Evolutionary conservation across 2,888 invertebrate species (phyloP), one percentile per base, ranked within the genome.

Genomic region (Melieria omissa): DNA sequence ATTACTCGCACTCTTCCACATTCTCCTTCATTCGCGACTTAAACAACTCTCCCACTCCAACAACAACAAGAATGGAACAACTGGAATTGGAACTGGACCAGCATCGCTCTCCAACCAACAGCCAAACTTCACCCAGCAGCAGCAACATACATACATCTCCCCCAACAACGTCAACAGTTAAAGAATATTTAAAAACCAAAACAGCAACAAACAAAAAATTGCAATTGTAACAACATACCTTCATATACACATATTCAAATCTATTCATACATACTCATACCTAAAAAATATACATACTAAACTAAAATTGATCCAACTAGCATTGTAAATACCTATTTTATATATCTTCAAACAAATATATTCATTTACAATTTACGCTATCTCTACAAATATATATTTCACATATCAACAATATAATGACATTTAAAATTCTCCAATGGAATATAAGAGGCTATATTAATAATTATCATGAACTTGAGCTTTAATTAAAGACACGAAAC

Each of bases 151-250:
- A 16, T 14, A 54, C 54, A n/a, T 54, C 12, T 14, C 16, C 54
- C 12, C 6, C 54, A 6, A 54, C 54, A 54, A 54, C 54, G 16
- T 54, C 7, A 54, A 16, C 54, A n/a, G n/a, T 54, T 6, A 54
- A 54, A 54, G 54, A 54, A 54, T 54, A 54, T 54, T 9, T 54
- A 16, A 54, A 12, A 16, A 14, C 54, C n/a, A 54, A 54, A 54
- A 16, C 54, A 54, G 54, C 54, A n/a, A 54, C n/a, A n/a, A 54
- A 54, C 54, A 54, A 16, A 16, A 16, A 16, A 16, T 16, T 16
- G 16, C 16, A 16, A 16, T 16, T 16, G 54, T 16, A 54, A 54
- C 12, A n/a, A 54, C 54, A n/a, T 14, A 54, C 5, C 6, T 54
- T 54, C n/a, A 6, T 16, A 10, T 54, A 54, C 12, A 14, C 54